Percentiles rank a stretch among this genome's conserved stretches.
Conservation (phyloP, 2,888 invertebrate species). For the Xanthostigma xanthostigma region DNA sequence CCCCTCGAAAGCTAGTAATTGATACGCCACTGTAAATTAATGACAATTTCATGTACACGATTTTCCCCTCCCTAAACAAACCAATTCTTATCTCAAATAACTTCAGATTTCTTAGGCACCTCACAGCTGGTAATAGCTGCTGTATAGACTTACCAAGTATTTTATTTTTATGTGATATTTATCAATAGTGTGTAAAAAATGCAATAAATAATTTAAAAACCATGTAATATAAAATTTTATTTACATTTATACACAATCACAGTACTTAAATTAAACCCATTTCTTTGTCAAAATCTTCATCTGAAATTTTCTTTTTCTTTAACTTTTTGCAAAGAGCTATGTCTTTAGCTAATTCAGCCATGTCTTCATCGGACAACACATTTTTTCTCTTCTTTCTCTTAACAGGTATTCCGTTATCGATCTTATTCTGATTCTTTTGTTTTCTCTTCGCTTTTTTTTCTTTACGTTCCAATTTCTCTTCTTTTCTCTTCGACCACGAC, state of each 20-base stretch:
- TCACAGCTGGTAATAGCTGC: too few relatives aligned
- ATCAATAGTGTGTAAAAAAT: too few relatives aligned
- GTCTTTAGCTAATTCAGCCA: slow-evolving; percentile 64
- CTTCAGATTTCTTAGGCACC: too few relatives aligned
- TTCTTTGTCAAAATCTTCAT: slow-evolving; percentile 48
- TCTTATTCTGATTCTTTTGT: slow-evolving; percentile 36
- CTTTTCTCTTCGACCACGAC: slow-evolving; percentile 66
- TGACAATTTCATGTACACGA: too few relatives aligned
- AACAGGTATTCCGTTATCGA: slow-evolving; percentile 25
- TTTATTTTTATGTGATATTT: too few relatives aligned
- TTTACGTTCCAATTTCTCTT: slow-evolving; percentile 49
- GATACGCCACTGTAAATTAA: too few relatives aligned
- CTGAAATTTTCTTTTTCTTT: slow-evolving; percentile 64
- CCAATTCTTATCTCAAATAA: too few relatives aligned
- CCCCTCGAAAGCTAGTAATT: too few relatives aligned
- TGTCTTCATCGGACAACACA: slow-evolving; percentile 53
- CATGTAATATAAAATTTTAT: neutral
- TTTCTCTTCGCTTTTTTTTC: slow-evolving; percentile 46
- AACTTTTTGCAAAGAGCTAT: slow-evolving; percentile 71
- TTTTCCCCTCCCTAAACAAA: too few relatives aligned
- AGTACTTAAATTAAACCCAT: slow-evolving; percentile 33
- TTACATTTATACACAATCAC: neutral
- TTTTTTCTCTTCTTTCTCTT: slow-evolving; percentile 31
- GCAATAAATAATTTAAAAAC: neutral
- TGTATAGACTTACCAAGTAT: too few relatives aligned